A percentile compares a stretch with the other conserved stretches of the same genome.
These are phyloP conservation scores for Watsonalla binaria DNA, from an alignment of 2,888 invertebrate genomes.

Conservation along the genomic window DNA sequence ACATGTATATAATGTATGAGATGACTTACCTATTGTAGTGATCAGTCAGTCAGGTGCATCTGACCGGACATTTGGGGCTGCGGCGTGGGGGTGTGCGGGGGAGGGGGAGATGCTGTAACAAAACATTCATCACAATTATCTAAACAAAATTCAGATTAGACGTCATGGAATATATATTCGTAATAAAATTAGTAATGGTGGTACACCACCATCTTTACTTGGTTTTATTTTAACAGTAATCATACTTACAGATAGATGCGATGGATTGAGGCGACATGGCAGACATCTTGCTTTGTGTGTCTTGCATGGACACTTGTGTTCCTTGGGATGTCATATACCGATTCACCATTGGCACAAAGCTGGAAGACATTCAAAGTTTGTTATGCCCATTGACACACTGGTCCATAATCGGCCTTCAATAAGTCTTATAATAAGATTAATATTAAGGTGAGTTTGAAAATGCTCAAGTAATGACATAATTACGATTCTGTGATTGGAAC, in stretches of 20 bases:
- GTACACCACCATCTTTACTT: no score
- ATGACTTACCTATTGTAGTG: conserved; percentile 38
- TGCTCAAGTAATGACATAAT: no score
- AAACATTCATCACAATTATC: neutral
- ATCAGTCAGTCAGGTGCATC: conserved; percentile 72
- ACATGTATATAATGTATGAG: neutral
- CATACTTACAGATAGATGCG: conserved; percentile 69
- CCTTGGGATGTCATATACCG: conserved; percentile 77
- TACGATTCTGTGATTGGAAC: no score
- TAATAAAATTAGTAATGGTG: no score
- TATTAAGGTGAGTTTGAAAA: no score
- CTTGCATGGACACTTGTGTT: conserved; percentile 74
- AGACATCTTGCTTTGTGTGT: conserved; percentile 67
- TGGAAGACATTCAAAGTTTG: conserved; percentile 30
- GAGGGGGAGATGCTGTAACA: conserved; percentile 66
- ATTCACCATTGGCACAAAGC: conserved; percentile 75
- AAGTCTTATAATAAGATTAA: no score
- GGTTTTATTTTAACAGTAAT: neutral
- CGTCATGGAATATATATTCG: no score
- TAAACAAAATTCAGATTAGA: neutral
- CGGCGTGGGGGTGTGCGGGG: conserved; percentile 73
- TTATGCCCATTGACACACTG: no score
- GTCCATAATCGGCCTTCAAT: no score
- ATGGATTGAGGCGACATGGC: conserved; percentile 76
- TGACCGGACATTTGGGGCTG: conserved; percentile 68